Evolutionary conservation across 2,888 invertebrate species (phyloP), one percentile per base, ranked within the genome.

Genomic region (Volucella zonaria): DNA sequence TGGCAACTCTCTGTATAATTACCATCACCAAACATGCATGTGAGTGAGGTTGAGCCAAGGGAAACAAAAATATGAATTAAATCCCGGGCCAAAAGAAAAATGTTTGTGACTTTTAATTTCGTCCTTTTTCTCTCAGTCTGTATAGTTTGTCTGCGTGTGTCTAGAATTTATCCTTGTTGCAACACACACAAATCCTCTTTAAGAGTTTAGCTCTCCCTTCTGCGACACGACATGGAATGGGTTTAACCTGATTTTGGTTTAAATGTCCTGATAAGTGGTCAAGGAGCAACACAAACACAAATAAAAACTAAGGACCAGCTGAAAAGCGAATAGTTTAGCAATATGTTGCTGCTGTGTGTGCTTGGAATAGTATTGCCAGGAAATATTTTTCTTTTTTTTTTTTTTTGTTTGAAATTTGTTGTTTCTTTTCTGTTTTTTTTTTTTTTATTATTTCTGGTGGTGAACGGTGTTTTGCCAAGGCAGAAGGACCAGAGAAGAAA

Each of bases 191-290:
- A 51, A 70, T 52, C 68, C 49, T 52, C 49, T 31, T 31, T 31
- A 6, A 31, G 14, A 58, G 40, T 40, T 49, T 56, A 18, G 38
- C 40, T 47, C 42, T 62, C 18, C 58, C 40, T 49, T 38, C 42
- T 10, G 23, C 45, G 31, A 31, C 56, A 3, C 59, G 45, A 73
- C 85, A 83, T 14, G 67, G 64, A 77, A 85, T 62, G 73, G 85
- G 80, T 68, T 85, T 85, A 85, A 81, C 71, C 81, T 77, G 80
- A 85, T 85, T 85, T 73, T 18, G 62, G 80, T 73, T 81, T 77
- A 81, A 85, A 85, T 85, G 73, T 85, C 76, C 85, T 77, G 76
- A 85, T 85, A 85, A 85, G 85, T 85, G 80, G 80, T 85, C 85
- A 80, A 54, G 45, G 66, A 54, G 38, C 52, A 61, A 56, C 45